phyloP scores from a whole-genome alignment of 2,888 invertebrate species.

The Diaprepes abbreviatus region DNA sequence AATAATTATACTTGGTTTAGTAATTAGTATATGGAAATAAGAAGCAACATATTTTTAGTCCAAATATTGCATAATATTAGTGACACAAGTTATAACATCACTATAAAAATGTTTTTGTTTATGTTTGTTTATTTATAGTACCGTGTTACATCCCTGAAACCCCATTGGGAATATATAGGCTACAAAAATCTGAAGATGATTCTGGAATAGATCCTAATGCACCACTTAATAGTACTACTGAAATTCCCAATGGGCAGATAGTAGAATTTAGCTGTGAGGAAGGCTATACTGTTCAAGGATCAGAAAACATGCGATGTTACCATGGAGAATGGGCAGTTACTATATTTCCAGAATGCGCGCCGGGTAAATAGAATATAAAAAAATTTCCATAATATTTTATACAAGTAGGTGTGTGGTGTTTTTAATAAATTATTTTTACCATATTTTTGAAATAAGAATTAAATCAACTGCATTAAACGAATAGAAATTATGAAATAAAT shows the following conservation, averaged over 20 bases:
- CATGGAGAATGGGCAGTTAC: constrained; percentile 87
- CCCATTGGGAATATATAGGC: constrained; percentile 77
- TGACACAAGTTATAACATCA: too few relatives aligned
- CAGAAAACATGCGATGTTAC: constrained; percentile 81
- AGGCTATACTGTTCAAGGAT: constrained; percentile 80
- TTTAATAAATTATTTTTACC: too few relatives aligned
- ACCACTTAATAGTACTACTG: constrained; percentile 73
- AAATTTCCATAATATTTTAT: too few relatives aligned
- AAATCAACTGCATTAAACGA: too few relatives aligned
- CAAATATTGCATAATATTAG: too few relatives aligned
- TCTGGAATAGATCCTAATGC: constrained; percentile 67
- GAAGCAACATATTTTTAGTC: background rate
- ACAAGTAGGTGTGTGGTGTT: too few relatives aligned
- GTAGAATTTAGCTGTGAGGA: constrained; percentile 83
- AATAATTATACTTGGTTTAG: too few relatives aligned
- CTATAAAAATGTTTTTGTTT: background rate
- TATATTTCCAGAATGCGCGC: constrained; percentile 82
- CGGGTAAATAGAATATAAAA: too few relatives aligned
- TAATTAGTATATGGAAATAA: too few relatives aligned
- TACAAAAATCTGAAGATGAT: constrained; percentile 67
- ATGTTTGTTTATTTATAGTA: constrained; percentile 66
- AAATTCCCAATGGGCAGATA: constrained; percentile 78
- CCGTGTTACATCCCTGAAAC: constrained; percentile 80
- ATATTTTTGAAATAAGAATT: too few relatives aligned
- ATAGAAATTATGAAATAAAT: too few relatives aligned